These are phyloP conservation scores for Sminthurinus signatus DNA, from an alignment of 1,140 invertebrate genomes.

Conservation along the genomic window DNA sequence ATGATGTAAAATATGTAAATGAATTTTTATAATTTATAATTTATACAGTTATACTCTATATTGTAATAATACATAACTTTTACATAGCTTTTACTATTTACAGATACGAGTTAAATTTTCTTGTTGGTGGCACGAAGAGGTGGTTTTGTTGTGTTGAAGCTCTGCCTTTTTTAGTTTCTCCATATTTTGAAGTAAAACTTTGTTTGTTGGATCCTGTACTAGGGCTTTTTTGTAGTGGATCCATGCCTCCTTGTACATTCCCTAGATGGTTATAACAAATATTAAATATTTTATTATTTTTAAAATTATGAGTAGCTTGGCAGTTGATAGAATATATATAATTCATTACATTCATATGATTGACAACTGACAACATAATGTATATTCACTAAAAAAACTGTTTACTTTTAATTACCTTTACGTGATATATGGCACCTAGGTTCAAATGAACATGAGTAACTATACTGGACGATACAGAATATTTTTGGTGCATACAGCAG, in stretches of 20 bases:
- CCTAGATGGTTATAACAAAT: constrained; percentile 34
- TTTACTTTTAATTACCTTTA: too few relatives aligned
- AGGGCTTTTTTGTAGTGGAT: constrained; percentile 41
- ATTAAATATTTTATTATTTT: constrained; percentile 15
- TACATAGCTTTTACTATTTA: too few relatives aligned
- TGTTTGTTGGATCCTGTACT: constrained; percentile 41
- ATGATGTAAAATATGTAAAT: too few relatives aligned
- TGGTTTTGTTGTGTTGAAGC: constrained; percentile 31
- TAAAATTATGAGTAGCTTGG: too few relatives aligned
- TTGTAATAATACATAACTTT: too few relatives aligned
- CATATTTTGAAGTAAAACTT: constrained; percentile 43
- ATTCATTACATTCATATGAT: too few relatives aligned
- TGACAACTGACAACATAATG: too few relatives aligned
- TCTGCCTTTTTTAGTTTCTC: constrained; percentile 42
- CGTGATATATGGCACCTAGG: constrained; percentile 40
- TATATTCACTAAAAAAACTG: too few relatives aligned
- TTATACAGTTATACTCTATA: too few relatives aligned
- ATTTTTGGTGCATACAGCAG: constrained; percentile 23
- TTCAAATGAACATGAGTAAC: constrained; percentile 39
- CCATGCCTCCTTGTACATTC: constrained; percentile 41
- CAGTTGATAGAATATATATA: too few relatives aligned
- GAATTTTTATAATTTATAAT: too few relatives aligned
- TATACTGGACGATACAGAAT: constrained; percentile 25
- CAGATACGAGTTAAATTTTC: constrained; percentile 9
- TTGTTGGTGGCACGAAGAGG: constrained; percentile 3